Evolutionary conservation across 2,113 vertebrate genomes (phyloP), one percentile per base, ranked within the genome.

Genomic region (Cynopterus brachyotis): DNA sequence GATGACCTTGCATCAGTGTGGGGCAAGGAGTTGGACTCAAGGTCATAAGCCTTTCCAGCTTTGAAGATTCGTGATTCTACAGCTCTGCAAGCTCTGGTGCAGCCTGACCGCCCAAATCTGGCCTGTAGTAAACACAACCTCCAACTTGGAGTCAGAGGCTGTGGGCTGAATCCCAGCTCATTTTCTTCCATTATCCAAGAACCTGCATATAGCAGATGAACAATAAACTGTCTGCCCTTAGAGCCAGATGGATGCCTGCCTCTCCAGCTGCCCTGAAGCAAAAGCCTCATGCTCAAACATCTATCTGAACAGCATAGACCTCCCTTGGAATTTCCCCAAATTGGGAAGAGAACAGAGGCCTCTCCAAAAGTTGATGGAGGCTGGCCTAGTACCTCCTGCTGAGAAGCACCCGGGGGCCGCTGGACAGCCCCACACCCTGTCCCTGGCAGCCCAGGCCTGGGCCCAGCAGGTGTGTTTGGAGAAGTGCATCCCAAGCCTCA

Each of bases 401-500:
- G 37, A 24, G 30, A 16, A 9, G 50, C 17, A 24, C 50, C 70
- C 32, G 24, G 9, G 64, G 10, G 26, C 20, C 0, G 0, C 67
- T 24, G n/a, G 42, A 19, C 0, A 50, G 15, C 24, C 47, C 47
- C 12, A 20, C n/a, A 5, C 75, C 67, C 26, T 0, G 0, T 1
- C 82, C 30, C 3, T 0, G 13, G 78, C 28, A 53, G 50, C 60
- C 89, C 40, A 3, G 57, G 40, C 57, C 53, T 80, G 20, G 66
- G 24, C 70, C 70, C 62, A 17, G 90, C 94, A 96, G 96, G 92
- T 88, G 84, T 97, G 92, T 97, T 95, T 96, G 81, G 81, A 95
- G 76, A 96, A 35, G 84, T 22, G 1, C 19, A 24, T 75, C 79
- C 4, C 40, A 9, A 10, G 83, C 28, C 6, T 50, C 66, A 72